A percentile compares a stretch with the other conserved stretches of the same genome.
Conservation (phyloP, 2,888 invertebrate species). For the Halictus quadricinctus region DNA sequence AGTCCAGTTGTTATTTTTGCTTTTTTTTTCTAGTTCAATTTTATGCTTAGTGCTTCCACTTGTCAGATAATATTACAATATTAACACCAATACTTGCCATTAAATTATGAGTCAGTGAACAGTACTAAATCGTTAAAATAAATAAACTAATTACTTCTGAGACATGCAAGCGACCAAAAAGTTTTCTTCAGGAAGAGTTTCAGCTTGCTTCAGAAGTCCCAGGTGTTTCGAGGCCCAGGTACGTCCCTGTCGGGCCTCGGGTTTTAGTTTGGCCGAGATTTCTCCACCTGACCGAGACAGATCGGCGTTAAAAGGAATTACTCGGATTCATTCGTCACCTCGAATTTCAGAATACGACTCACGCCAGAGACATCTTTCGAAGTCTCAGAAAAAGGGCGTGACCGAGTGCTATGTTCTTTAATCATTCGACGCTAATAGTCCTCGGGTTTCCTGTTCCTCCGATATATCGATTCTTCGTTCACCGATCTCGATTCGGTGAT, state of each 20-base stretch:
- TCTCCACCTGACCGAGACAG: conserved; percentile 71
- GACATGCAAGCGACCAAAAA: not conserved
- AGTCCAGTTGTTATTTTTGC: not conserved
- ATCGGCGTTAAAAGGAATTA: conserved; percentile 71
- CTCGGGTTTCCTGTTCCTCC: conserved; percentile 20
- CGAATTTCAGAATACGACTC: conserved; percentile 59
- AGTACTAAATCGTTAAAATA: not conserved
- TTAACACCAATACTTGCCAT: not conserved
- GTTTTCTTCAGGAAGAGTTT: not conserved
- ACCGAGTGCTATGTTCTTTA: conserved; percentile 39
- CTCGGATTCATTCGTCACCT: conserved; percentile 70
- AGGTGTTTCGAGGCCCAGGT: not conserved
- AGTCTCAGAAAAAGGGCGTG: conserved; percentile 38
- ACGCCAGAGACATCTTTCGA: conserved; percentile 45
- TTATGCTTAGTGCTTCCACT: not conserved
- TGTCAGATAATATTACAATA: not conserved
- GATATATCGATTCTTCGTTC: conserved; percentile 15
- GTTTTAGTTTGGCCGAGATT: conserved; percentile 29
- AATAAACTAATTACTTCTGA: not conserved
- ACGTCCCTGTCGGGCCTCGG: conserved; percentile 43
- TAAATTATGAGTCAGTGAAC: too few species aligned
- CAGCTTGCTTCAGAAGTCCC: not conserved
- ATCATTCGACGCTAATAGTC: conserved; percentile 37
- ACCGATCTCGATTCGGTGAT: conserved; percentile 8
- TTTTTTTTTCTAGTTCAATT: not conserved